Conservation (phyloP, 2,113 vertebrate genomes). For the Hyla sarda region DNA sequence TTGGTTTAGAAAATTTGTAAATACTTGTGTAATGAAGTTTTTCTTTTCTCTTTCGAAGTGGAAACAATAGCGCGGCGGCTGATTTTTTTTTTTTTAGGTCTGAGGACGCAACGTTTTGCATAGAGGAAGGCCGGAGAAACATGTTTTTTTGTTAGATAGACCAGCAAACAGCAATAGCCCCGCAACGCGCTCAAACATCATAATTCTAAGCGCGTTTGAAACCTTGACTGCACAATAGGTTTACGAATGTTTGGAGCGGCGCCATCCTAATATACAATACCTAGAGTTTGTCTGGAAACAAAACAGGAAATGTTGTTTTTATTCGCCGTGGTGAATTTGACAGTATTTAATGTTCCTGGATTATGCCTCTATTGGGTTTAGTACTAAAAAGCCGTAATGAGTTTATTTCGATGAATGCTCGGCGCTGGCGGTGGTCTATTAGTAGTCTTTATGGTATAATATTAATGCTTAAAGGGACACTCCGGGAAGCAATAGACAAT, state of each 20-base stretch:
- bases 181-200: not conserved
- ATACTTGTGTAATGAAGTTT: too few species aligned
- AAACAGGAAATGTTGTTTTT: conserved; percentile 11
- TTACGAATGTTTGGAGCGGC: conserved; percentile 2
- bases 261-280: conserved; percentile 10
- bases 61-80: not conserved
- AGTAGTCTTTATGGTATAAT: not conserved
- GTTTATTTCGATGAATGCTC: conserved; percentile 11
- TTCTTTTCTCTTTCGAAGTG: not conserved
- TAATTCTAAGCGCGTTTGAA: conserved; percentile 22
- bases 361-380: conserved; percentile 1
- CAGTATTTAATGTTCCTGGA: not conserved
- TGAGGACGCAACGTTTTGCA: not conserved
- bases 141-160: conserved; percentile 16
- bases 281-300: conserved; percentile 14
- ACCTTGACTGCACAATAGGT: conserved; percentile 26
- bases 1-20: not conserved
- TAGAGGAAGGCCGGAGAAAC: not conserved
- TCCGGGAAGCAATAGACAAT: not conserved
- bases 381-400: not conserved
- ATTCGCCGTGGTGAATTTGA: conserved; percentile 22
- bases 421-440: not conserved
- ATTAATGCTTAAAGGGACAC: not conserved
- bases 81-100: too few species aligned
- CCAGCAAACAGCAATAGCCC: not conserved